Evolutionary conservation across 2,113 vertebrate genomes (phyloP).

Genomic region (Labeo rohita): DNA sequence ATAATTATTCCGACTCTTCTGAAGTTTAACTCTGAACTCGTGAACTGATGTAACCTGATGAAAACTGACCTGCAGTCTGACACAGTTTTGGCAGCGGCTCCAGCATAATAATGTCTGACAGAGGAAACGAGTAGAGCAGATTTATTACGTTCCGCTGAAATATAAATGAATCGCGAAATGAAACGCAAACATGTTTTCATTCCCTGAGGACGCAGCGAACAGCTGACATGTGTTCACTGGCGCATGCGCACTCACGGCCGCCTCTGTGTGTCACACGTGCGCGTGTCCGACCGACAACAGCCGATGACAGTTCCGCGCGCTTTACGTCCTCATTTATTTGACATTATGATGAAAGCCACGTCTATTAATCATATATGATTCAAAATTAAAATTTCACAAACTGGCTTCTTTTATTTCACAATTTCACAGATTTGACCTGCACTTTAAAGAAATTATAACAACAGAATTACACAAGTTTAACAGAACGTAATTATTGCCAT

Average conservation of each 20-base stretch:
- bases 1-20: neutral
- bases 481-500: too few relatives aligned
- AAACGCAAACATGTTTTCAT: constrained; percentile 50
- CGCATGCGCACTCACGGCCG: neutral
- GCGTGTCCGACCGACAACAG: neutral
- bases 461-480: too few relatives aligned
- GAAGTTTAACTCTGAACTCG: too few relatives aligned
- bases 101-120: neutral
- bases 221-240: neutral
- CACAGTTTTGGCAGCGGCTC: neutral
- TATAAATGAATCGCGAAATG: constrained; percentile 13
- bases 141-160: constrained; percentile 26
- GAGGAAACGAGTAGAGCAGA: neutral
- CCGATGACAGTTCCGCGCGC: neutral
- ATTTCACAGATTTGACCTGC: too few relatives aligned
- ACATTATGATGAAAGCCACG: too few relatives aligned
- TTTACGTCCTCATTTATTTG: too few relatives aligned
- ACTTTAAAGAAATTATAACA: too few relatives aligned
- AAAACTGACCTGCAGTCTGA: constrained; percentile 6
- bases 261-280: too few relatives aligned
- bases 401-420: too few relatives aligned
- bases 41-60: too few relatives aligned
- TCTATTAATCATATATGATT: too few relatives aligned
- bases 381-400: too few relatives aligned
- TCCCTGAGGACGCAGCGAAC: neutral